Percentiles rank a stretch among this genome's conserved stretches.
Evolutionary conservation across 2,797 vertebrate species (phyloP).

Genomic region (Heterohyrax brucei): DNA sequence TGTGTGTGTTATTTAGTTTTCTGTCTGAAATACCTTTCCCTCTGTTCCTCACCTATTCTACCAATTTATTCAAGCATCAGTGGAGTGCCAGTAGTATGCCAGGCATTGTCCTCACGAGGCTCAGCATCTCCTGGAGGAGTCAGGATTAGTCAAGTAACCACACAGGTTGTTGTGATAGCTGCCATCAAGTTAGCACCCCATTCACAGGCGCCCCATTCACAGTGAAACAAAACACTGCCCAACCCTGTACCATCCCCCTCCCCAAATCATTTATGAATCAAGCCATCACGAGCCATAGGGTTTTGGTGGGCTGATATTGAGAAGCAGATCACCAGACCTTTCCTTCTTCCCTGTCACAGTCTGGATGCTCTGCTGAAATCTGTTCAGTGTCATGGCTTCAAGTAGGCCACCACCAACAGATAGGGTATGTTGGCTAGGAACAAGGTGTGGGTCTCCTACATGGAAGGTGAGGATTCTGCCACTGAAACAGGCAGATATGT

Average conservation of each 20-base stretch:
- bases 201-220: background rate
- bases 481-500: background rate
- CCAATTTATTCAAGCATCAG: background rate
- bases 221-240: too few relatives aligned
- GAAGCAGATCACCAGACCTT: background rate
- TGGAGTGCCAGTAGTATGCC: background rate
- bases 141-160: background rate
- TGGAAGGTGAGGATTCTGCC: background rate
- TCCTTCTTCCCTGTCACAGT: background rate
- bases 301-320: background rate
- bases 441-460: background rate
- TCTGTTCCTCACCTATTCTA: background rate
- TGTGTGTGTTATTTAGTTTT: background rate
- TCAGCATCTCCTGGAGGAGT: background rate
- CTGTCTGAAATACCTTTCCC: background rate
- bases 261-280: too few relatives aligned
- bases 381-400: background rate
- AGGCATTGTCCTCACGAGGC: background rate
- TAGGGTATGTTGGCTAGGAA: background rate
- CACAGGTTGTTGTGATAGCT: background rate
- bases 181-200: background rate
- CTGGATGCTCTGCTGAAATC: background rate
- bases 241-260: too few relatives aligned
- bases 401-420: background rate
- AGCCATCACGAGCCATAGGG: background rate